These are phyloP conservation scores for Nothura maculosa DNA, from an alignment of 2,797 vertebrate species.

Conservation along the genomic window DNA sequence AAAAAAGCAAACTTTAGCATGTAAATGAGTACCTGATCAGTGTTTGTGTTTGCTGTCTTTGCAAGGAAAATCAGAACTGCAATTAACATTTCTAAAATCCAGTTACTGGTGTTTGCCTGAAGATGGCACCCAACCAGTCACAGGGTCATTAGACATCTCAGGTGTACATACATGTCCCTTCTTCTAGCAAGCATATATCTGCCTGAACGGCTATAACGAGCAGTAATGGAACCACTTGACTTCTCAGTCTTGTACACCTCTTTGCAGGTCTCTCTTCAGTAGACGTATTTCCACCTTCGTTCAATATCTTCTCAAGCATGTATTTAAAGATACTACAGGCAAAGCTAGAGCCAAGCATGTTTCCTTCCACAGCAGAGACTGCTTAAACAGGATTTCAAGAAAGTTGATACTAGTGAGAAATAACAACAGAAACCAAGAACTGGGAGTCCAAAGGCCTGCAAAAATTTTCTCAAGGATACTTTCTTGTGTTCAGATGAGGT, in stretches of 20 bases:
- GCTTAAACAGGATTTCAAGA: neutral
- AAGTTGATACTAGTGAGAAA: neutral
- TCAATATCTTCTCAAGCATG: neutral
- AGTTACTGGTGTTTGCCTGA: neutral
- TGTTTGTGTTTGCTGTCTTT: neutral
- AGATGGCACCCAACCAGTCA: no score
- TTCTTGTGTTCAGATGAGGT: neutral
- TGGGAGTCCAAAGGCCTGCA: neutral
- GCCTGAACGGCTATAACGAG: neutral
- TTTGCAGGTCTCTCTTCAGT: neutral
- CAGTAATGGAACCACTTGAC: neutral
- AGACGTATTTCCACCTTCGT: neutral
- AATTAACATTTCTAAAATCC: neutral
- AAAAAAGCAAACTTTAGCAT: neutral
- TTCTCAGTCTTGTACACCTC: neutral
- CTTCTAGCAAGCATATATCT: neutral
- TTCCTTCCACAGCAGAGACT: neutral
- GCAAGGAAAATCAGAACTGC: neutral
- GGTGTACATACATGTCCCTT: neutral
- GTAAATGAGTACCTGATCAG: neutral
- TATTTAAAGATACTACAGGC: neutral
- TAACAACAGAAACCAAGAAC: neutral
- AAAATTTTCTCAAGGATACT: neutral
- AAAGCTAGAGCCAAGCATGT: neutral
- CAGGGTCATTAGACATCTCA: neutral